Evolutionary conservation across 2,888 invertebrate genomes (phyloP), one percentile per base, ranked within the genome.

Genomic region (Dynastes maya): DNA sequence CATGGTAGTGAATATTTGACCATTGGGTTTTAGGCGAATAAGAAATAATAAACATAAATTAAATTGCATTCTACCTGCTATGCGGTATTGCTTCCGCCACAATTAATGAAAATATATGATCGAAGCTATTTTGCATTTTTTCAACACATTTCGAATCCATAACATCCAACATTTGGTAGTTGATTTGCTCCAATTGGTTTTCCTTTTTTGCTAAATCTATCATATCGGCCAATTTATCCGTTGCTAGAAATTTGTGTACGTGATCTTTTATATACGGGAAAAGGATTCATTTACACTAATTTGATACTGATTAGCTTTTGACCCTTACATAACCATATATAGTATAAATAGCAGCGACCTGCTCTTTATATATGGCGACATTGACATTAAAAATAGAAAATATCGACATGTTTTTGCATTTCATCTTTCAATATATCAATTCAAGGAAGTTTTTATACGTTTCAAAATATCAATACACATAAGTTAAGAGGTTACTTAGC

Each of bases 231-330:
- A 32, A 5, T 58, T 27, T 45, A 61, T 74, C 72, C 9, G 61
- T 22, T 27, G 72, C 72, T 5, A 45, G 22, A 22, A 61, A 27
- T 27, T 61, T 22, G 16, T n/a, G 11, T 13, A 40, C 2, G 11
- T 49, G 61, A 9, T 63, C 37, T 45, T 74, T 61, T 13, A 74
- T 2, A 22, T 61, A 27, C 11, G 72, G 72, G 16, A 61, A 74
- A 45, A 74, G 40, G 3, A 74, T 37, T 45, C 45, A 45, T 45
- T 45, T 8, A 8, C 45, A 45, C 11, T 45, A 37, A 37, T 37
- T 45, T 8, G 45, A 8, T 1, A 45, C 8, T 1, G 8, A 45
- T 8, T 45, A 8, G 45, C 11, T 45, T 45, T 45, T 11, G 45
- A 45, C 45, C 9, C 0, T 45, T 45, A 8, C 2, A 37, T 4